These are phyloP conservation scores for Propithecus perrieri DNA, from an alignment of 2,797 vertebrate species.

Conservation along the genomic window DNA sequence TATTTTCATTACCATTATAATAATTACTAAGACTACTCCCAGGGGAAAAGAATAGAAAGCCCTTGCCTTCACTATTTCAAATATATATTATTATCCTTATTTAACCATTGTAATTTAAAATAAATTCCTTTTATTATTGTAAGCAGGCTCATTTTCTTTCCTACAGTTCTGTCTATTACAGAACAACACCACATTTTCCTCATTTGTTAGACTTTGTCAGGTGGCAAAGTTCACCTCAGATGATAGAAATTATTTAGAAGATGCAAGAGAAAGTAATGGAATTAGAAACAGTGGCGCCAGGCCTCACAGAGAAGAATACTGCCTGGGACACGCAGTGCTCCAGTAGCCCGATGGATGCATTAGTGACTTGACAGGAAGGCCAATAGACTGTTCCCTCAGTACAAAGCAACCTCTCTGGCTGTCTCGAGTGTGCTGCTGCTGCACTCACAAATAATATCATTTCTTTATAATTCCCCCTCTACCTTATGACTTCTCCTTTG, in stretches of 20 bases:
- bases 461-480: background rate
- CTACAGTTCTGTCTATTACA: background rate
- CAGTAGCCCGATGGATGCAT: background rate
- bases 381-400: too few relatives aligned
- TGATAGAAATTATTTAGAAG: background rate
- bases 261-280: background rate
- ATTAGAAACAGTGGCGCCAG: rapidly evolving
- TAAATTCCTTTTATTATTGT: background rate
- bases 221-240: background rate
- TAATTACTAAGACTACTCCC: background rate
- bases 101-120: background rate
- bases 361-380: background rate
- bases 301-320: background rate
- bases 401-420: too few relatives aligned
- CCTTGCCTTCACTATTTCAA: background rate
- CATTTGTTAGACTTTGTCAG: background rate
- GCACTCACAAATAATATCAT: background rate
- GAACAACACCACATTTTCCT: background rate
- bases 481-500: background rate
- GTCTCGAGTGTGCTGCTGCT: background rate
- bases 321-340: too few relatives aligned
- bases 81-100: background rate
- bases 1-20: background rate
- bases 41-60: background rate
- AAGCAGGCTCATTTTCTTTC: background rate